phyloP scores from a whole-genome alignment of 2,888 invertebrate genomes.

The Parnassius mnemosyne region DNA sequence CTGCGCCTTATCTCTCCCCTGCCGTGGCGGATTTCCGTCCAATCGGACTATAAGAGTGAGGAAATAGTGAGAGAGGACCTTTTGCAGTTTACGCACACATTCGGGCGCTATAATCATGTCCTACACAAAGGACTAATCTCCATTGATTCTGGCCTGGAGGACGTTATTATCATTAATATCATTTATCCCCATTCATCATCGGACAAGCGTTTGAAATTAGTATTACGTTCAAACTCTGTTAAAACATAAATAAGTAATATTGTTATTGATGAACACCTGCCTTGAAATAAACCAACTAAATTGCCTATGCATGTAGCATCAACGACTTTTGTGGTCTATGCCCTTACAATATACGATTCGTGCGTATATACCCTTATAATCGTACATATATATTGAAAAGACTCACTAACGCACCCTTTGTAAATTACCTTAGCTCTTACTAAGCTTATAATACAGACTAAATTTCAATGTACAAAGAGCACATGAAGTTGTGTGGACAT shows the following conservation, averaged over 20 bases:
- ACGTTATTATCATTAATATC: no score
- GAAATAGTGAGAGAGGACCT: no score
- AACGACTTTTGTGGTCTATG: constrained; percentile 10
- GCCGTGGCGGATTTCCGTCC: no score
- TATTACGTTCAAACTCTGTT: no score
- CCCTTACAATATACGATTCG: constrained; percentile 3
- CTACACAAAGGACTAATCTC: no score
- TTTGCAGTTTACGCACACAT: no score
- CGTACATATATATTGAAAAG: background rate
- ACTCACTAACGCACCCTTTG: background rate
- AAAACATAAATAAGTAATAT: background rate
- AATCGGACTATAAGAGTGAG: no score
- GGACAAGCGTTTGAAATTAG: no score
- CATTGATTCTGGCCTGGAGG: no score
- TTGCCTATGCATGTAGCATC: background rate
- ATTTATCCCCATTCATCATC: no score
- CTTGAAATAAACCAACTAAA: background rate
- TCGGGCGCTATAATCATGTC: no score
- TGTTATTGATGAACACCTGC: background rate
- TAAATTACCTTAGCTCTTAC: background rate
- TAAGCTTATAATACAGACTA: background rate
- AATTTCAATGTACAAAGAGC: constrained; percentile 1
- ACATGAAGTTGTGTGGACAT: constrained; percentile 26
- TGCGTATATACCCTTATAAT: background rate
- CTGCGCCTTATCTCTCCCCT: no score